Percentiles rank a stretch among this genome's conserved stretches.
Conservation (phyloP, 1,140 invertebrate genomes). For the Metopolophium dirhodum region DNA sequence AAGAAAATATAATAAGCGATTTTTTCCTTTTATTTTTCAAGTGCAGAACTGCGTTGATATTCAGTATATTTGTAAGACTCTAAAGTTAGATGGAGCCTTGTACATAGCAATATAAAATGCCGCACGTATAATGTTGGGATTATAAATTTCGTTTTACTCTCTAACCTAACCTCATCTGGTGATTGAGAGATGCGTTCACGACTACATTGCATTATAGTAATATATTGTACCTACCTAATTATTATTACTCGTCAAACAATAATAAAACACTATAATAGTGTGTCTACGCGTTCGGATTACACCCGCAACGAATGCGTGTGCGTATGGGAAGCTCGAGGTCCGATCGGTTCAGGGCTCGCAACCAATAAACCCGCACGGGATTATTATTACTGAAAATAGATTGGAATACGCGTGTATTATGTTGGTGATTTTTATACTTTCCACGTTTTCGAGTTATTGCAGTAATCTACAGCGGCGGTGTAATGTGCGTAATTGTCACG, state of each 20-base stretch:
- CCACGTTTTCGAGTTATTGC: background rate
- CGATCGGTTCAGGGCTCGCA: background rate
- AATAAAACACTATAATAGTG: background rate
- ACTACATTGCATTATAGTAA: background rate
- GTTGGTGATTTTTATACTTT: slow-evolving; percentile 35
- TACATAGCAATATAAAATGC: background rate
- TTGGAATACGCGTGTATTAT: background rate
- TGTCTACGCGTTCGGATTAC: background rate
- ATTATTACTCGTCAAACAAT: background rate
- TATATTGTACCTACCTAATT: background rate
- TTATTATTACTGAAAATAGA: slow-evolving; percentile 41
- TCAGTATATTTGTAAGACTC: background rate
- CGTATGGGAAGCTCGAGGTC: background rate
- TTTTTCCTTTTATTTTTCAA: background rate
- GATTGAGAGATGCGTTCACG: background rate
- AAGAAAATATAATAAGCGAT: background rate
- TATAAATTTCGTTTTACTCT: background rate
- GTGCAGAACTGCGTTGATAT: background rate
- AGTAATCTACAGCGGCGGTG: background rate
- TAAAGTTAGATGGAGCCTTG: background rate
- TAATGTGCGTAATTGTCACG: background rate
- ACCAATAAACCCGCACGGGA: background rate
- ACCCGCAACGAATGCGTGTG: background rate
- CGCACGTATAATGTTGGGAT: background rate
- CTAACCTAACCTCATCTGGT: too few relatives aligned